phyloP scores from a whole-genome alignment of 2,113 vertebrate genomes.

The Rattus norvegicus region GRCr8 NC_086024.1:16988001-16988500 shows the following conservation, averaged over 20 bases:
- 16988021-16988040: background rate
- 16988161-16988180: constrained; percentile 13
- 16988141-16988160: background rate
- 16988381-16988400: too few species aligned
- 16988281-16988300: background rate
- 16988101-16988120: background rate
- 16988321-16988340: too few species aligned
- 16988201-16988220: background rate
- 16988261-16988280: constrained; percentile 9
- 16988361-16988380: too few species aligned
- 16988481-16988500: too few species aligned
- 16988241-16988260: constrained; percentile 26
- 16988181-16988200: constrained; percentile 23
- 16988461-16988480: too few species aligned
- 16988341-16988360: too few species aligned
- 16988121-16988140: constrained; percentile 29
- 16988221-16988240: background rate
- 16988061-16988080: constrained; percentile 35
- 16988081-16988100: constrained; percentile 8
- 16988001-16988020: background rate
- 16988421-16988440: too few species aligned
- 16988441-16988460: too few species aligned
- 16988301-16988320: too few species aligned
- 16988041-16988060: constrained; percentile 17
- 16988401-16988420: too few species aligned